Base-by-base conservation (phyloP, 2,113 vertebrate genomes). In the Lamprotornis superbus region DNA sequence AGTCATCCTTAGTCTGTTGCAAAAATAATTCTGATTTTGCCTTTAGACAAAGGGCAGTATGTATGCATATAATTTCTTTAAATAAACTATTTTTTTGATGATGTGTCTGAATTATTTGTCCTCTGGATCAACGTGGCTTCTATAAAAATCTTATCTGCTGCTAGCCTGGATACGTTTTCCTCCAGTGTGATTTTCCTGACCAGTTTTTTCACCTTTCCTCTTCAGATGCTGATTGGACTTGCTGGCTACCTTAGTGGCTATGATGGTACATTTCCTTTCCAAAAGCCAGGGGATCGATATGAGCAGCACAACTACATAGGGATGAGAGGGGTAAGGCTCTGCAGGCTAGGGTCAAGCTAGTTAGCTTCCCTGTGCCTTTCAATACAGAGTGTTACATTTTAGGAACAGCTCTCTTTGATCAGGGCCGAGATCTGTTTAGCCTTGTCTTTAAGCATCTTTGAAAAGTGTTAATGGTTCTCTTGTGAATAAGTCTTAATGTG, bases 221-320 rank as follows among this genome's bases (percentile, higher is more conserved):
- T 76, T 52, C 82, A 99, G 99, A 99, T 99, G 99, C 98, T 99
- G 95, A 99, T 99, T 79, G 99, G 99, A 64, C 98, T 99, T 23
- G 99, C 99, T 73, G 99, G 99, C 76, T 99, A 99, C 96, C 97
- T 99, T 98, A 99, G 98, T 27, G 99, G 99, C 23, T 99, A 99
- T 35, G 97, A 99, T 89, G 99, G 99, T 21, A 99, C 99, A 28
- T 99, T 99, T 98, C 98, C 99, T 64, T 99, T 99, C 96, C 94
- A 98, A 92, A 99, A 99, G 95, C 99, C 99, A 11, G 99, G 99
- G 76, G 99, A 99, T 97, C 99, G 97, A 97, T 99, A 99, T n/a
- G 99, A 98, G 68, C 98, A 99, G 64, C 99, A 99, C 97, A 98
- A 96, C 97, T 99, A 99, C 75, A 31, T 98, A 96, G 99, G 99